phyloP scores from a whole-genome alignment of 2,888 invertebrate species.

The Imbricaverruca yamaguchii region DNA sequence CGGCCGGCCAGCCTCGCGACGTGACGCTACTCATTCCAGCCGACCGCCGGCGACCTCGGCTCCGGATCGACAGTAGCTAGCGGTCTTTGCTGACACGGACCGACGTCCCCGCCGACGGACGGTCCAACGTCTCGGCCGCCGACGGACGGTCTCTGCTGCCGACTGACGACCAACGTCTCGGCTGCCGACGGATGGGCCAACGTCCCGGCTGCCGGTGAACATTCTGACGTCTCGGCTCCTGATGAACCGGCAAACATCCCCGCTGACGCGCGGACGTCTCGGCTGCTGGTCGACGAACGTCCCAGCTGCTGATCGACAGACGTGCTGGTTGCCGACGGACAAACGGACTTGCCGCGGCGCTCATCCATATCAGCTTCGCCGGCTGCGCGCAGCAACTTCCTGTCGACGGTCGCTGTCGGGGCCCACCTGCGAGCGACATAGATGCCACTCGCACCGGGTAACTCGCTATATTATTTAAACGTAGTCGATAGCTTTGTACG shows the following conservation, averaged over 20 bases:
- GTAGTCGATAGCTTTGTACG: constrained; percentile 9
- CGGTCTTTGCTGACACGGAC: too few species aligned
- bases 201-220: not conserved
- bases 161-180: not conserved
- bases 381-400: not conserved
- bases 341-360: not conserved
- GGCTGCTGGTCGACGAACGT: not conserved
- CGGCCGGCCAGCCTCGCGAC: not conserved
- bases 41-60: too few species aligned
- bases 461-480: constrained; percentile 16
- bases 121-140: too few species aligned
- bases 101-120: too few species aligned
- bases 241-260: too few species aligned
- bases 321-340: not conserved
- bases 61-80: too few species aligned
- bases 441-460: constrained; percentile 14
- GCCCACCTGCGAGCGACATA: not conserved
- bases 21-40: too few species aligned
- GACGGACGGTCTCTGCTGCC: too few species aligned
- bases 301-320: not conserved
- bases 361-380: not conserved
- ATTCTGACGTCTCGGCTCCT: too few species aligned
- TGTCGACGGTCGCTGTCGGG: not conserved
- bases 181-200: not conserved
- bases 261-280: not conserved